phyloP scores from a whole-genome alignment of 2,113 vertebrate species.

The Murina feae region DNA sequence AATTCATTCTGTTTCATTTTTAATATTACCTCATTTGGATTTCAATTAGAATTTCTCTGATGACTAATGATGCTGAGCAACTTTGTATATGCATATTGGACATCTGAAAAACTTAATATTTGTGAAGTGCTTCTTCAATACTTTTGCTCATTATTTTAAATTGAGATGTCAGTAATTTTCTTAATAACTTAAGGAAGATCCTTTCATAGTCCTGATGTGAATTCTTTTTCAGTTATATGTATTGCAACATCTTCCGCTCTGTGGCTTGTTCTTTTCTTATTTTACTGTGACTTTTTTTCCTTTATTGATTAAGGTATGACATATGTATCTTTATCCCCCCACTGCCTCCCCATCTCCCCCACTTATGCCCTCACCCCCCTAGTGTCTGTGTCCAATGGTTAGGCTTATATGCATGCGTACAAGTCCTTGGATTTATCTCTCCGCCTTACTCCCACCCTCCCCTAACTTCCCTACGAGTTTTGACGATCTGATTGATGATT shows the following conservation, averaged over 20 bases:
- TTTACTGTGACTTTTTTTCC: too few relatives aligned
- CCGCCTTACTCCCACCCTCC: too few relatives aligned
- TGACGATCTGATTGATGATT: too few relatives aligned
- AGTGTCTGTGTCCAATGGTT: too few relatives aligned
- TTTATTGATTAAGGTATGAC: too few relatives aligned
- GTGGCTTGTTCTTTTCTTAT: background rate
- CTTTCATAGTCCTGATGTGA: background rate
- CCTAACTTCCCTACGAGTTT: too few relatives aligned
- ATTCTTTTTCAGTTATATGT: background rate
- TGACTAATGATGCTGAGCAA: background rate
- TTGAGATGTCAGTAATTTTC: background rate
- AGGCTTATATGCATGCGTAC: too few relatives aligned
- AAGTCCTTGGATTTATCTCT: too few relatives aligned
- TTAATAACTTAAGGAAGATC: background rate
- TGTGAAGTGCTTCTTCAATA: background rate
- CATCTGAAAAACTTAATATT: background rate
- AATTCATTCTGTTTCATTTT: constrained; percentile 33
- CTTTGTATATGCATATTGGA: background rate
- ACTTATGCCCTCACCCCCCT: too few relatives aligned
- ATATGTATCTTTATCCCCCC: too few relatives aligned
- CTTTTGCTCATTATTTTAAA: background rate
- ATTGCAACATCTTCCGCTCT: background rate
- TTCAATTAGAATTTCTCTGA: background rate
- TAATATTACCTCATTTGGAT: constrained; percentile 26
- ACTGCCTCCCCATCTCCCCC: too few relatives aligned